Conservation (phyloP, 2,113 vertebrate species). For the Micronisus gabar region DNA sequence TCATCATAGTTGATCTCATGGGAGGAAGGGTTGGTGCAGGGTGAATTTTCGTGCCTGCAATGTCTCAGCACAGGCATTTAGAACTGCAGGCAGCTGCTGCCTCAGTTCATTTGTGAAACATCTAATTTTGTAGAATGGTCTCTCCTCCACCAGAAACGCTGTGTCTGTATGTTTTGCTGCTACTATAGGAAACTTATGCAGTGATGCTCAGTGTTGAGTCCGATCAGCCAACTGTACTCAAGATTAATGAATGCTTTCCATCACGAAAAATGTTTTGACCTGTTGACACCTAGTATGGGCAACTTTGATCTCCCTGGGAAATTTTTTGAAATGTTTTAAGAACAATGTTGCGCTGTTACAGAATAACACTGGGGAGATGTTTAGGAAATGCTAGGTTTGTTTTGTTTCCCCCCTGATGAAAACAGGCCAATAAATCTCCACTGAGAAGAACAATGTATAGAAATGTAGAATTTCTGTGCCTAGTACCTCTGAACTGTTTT, state of each 20-base stretch:
- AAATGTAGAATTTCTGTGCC: neutral
- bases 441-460: neutral
- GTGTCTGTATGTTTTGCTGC: neutral
- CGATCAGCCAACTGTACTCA: neutral
- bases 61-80: neutral
- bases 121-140: neutral
- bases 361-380: neutral
- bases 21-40: neutral
- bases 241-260: neutral
- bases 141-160: neutral
- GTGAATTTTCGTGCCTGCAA: neutral
- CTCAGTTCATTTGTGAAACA: neutral
- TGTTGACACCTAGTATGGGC: neutral
- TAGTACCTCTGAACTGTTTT: neutral
- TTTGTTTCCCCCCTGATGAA: neutral
- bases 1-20: neutral
- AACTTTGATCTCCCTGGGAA: neutral
- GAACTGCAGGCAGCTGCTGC: neutral
- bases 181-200: neutral
- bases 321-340: neutral
- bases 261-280: neutral
- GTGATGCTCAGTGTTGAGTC: neutral
- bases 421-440: neutral
- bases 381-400: neutral
- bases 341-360: neutral